Conservation (phyloP, 2,113 vertebrate genomes). For the Ammodytes dubius region DNA sequence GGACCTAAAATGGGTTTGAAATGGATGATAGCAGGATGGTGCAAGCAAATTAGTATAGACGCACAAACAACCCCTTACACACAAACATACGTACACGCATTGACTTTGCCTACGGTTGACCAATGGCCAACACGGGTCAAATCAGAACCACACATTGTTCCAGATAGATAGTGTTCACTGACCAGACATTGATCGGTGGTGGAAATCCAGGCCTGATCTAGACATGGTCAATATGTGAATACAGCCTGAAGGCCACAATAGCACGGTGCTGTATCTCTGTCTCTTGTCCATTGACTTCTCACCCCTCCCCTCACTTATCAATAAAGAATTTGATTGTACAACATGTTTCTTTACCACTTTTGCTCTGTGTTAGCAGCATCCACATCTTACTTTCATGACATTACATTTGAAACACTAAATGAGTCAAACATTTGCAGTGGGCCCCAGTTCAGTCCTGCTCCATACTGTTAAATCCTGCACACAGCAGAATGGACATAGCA, state of each 20-base stretch:
- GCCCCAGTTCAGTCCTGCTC: too few species aligned
- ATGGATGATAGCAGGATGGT: conserved; percentile 7
- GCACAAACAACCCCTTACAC: neutral
- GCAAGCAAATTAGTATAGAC: neutral
- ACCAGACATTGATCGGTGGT: conserved; percentile 52
- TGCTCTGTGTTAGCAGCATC: neutral
- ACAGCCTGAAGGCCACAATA: conserved; percentile 36
- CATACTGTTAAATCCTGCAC: too few species aligned
- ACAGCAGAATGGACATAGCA: too few species aligned
- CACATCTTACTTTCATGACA: too few species aligned
- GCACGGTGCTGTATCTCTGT: neutral
- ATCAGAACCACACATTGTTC: conserved; percentile 36
- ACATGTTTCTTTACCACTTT: neutral
- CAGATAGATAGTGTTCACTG: conserved; percentile 38
- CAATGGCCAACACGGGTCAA: conserved; percentile 35
- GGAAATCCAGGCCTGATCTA: conserved; percentile 56
- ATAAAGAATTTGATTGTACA: neutral
- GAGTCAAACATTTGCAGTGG: too few species aligned
- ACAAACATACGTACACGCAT: conserved; percentile 11
- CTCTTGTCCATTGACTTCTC: neutral
- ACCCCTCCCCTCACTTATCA: neutral
- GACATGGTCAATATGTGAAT: conserved; percentile 57
- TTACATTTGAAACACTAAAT: too few species aligned
- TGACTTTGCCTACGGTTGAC: conserved; percentile 21
- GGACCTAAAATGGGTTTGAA: conserved; percentile 15